Conservation (phyloP, 2,797 vertebrate species). For the Sternotherus odoratus region DNA sequence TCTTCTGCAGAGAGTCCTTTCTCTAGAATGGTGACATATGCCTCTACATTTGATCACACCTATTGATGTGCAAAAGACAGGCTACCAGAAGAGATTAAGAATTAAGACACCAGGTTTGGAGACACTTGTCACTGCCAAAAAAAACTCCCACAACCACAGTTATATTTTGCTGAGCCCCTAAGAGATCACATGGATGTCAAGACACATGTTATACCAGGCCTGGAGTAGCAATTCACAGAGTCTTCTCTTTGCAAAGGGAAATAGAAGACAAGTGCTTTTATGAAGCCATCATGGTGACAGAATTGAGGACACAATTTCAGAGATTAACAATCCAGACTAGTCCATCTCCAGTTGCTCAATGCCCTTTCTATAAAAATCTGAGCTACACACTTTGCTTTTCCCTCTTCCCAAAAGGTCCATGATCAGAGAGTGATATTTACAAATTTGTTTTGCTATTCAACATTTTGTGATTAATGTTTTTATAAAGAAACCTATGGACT, state of each 20-base stretch:
- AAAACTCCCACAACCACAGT: no score
- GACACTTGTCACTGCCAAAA: not conserved
- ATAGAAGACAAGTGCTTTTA: not conserved
- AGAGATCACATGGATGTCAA: not conserved
- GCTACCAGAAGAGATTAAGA: not conserved
- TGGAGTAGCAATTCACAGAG: not conserved
- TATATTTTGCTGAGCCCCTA: not conserved
- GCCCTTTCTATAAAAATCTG: not conserved
- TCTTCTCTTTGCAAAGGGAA: constrained; percentile 17
- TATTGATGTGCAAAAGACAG: not conserved
- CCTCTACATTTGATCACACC: not conserved
- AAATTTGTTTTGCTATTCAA: not conserved
- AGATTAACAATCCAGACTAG: not conserved
- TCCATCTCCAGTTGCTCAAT: not conserved
- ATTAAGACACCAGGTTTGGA: not conserved
- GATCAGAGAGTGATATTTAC: not conserved
- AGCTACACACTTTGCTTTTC: not conserved
- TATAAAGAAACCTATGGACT: not conserved
- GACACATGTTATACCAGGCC: not conserved
- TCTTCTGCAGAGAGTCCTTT: not conserved
- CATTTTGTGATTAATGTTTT: not conserved
- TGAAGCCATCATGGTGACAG: not conserved
- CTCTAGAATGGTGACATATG: not conserved
- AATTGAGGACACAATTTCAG: not conserved
- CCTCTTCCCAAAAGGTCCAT: not conserved